phyloP scores from a whole-genome alignment of 2,888 invertebrate species.

The Atethmia centrago region DNA sequence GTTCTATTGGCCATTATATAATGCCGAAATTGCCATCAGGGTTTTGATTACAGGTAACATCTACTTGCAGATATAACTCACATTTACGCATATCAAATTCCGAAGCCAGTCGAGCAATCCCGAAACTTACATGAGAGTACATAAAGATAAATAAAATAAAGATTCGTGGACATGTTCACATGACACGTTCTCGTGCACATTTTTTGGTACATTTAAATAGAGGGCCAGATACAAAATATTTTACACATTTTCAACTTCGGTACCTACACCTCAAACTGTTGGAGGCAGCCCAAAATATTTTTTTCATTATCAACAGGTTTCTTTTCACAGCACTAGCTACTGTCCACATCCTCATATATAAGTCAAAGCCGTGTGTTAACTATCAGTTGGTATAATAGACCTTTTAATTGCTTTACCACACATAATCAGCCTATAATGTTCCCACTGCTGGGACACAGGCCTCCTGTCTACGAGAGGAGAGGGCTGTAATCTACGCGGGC shows the following conservation, averaged over 20 bases:
- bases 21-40: not conserved
- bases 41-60: not conserved
- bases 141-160: not conserved
- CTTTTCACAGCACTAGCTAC: not conserved
- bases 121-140: constrained; percentile 7
- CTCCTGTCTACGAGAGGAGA: too few relatives aligned
- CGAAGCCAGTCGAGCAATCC: constrained; percentile 10
- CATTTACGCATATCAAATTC: not conserved
- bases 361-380: too few relatives aligned
- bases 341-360: not conserved
- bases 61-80: not conserved
- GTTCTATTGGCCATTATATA: not conserved
- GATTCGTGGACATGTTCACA: too few relatives aligned
- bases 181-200: not conserved
- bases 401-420: too few relatives aligned
- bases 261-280: not conserved
- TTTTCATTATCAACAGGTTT: not conserved
- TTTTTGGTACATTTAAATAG: too few relatives aligned
- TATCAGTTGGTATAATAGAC: too few relatives aligned
- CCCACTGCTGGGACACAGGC: too few relatives aligned
- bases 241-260: not conserved
- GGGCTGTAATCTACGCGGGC: too few relatives aligned
- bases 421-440: too few relatives aligned
- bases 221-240: not conserved
- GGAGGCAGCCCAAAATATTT: not conserved